A percentile compares a stretch with the other conserved stretches of the same genome.
Evolutionary conservation across 2,888 invertebrate species (phyloP).

Genomic region (Anoplius nigerrimus): DNA sequence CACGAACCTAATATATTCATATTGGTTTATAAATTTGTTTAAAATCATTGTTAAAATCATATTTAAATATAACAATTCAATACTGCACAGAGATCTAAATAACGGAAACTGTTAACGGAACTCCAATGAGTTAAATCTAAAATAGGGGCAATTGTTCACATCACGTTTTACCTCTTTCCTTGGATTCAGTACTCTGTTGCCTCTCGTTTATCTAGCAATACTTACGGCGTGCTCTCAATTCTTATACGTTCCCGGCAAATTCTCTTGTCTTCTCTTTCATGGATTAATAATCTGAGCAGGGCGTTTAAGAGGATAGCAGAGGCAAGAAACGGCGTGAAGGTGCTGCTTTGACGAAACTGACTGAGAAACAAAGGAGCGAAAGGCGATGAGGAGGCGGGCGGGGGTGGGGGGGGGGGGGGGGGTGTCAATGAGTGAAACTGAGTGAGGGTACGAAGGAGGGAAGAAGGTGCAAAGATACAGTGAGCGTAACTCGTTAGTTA

Average conservation of each 20-base stretch:
- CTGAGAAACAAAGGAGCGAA: constrained; percentile 20
- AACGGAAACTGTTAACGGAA: not conserved
- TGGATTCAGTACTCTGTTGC: constrained; percentile 31
- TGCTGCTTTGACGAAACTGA: not conserved
- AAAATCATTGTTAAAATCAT: no score
- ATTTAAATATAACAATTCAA: no score
- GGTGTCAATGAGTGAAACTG: constrained; percentile 1
- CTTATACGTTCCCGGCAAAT: constrained; percentile 53
- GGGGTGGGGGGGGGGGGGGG: constrained; percentile 6
- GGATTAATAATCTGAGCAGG: constrained; percentile 56
- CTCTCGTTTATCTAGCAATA: constrained; percentile 58
- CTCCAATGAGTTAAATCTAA: constrained; percentile 40
- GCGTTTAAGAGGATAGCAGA: constrained; percentile 38
- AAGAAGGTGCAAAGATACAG: constrained; percentile 57
- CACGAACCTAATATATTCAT: no score
- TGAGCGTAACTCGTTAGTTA: constrained; percentile 72
- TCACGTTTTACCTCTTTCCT: constrained; percentile 34
- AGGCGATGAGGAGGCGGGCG: no score
- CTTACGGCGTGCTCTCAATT: constrained; percentile 47
- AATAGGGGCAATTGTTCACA: no score
- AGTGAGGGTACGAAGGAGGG: constrained; percentile 11
- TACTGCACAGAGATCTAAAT: no score
- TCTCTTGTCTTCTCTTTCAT: constrained; percentile 37
- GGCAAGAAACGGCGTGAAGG: constrained; percentile 19
- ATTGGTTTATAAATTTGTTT: no score